Percentiles rank a stretch among this genome's conserved stretches.
These are phyloP conservation scores for Augochlora pura DNA, from an alignment of 1,140 invertebrate species.

Conservation along the genomic window DNA sequence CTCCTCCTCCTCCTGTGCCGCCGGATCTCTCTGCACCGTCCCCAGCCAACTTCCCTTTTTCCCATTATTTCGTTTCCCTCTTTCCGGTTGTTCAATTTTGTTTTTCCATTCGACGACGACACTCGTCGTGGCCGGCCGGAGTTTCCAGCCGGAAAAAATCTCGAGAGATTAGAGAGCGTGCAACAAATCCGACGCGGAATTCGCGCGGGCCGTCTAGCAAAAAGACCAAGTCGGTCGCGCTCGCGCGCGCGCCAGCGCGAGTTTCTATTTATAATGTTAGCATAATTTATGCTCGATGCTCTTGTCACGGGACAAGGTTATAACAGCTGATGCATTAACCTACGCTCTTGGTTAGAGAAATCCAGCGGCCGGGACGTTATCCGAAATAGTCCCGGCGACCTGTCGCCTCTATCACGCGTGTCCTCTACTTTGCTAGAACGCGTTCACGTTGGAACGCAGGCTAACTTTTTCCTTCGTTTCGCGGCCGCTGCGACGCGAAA, in stretches of 20 bases:
- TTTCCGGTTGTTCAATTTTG: slow-evolving; percentile 17
- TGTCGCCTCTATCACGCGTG: too few relatives aligned
- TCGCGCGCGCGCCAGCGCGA: too few relatives aligned
- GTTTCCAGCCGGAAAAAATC: slow-evolving; percentile 5
- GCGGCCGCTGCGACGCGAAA: neutral
- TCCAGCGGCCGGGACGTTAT: neutral
- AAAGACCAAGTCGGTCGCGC: neutral
- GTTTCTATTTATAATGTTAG: slow-evolving; percentile 4
- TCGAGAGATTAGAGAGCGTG: neutral
- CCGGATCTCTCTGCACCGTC: neutral
- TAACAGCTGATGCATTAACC: slow-evolving; percentile 15
- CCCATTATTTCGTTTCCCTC: neutral
- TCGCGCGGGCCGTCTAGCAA: neutral
- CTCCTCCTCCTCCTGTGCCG: too few relatives aligned
- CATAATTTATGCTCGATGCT: neutral
- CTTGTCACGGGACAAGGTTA: too few relatives aligned
- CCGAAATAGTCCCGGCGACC: neutral
- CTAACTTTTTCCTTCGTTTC: neutral
- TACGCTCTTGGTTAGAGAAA: neutral
- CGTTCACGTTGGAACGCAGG: neutral
- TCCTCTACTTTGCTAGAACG: neutral
- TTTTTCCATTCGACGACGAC: slow-evolving; percentile 5
- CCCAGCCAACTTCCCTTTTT: neutral
- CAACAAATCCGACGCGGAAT: slow-evolving; percentile 28
- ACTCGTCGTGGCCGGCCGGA: too few relatives aligned